Evolutionary conservation across 2,797 vertebrate species (phyloP).

Genomic region (Columba guinea): DNA sequence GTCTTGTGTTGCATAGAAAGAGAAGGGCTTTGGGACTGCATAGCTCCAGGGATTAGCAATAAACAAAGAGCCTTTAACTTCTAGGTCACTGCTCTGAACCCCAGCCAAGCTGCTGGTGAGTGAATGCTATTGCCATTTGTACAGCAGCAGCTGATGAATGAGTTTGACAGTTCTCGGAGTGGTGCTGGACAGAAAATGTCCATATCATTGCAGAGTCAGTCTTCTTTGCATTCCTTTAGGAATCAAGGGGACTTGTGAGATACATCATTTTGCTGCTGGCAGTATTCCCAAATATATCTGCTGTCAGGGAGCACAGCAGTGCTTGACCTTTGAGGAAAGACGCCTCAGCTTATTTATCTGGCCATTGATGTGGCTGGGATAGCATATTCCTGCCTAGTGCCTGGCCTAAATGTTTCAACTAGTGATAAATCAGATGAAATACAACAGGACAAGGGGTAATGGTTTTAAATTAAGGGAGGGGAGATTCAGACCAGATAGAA

Average conservation of each 20-base stretch:
- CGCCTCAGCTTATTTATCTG: neutral
- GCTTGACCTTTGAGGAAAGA: neutral
- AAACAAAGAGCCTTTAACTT: slow-evolving; percentile 69
- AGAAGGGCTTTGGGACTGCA: slow-evolving; percentile 60
- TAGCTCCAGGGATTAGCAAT: slow-evolving; percentile 59
- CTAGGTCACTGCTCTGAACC: slow-evolving; percentile 56
- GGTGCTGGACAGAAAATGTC: neutral
- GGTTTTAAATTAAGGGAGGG: too few species aligned
- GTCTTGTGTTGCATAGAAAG: slow-evolving; percentile 65
- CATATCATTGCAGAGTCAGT: neutral
- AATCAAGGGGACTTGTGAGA: neutral
- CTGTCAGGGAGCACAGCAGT: neutral
- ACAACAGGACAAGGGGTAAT: too few species aligned
- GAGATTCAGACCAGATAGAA: too few species aligned
- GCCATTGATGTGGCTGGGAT: neutral
- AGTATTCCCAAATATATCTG: neutral
- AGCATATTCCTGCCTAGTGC: neutral
- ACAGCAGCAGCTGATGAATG: slow-evolving; percentile 41
- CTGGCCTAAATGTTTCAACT: neutral
- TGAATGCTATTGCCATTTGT: slow-evolving; percentile 12
- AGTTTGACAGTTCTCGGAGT: neutral
- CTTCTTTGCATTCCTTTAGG: neutral
- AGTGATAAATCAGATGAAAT: neutral
- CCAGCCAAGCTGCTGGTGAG: slow-evolving; percentile 50
- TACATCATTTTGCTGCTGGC: neutral